Conservation (phyloP, 1,140 invertebrate species). For the Aphidius gifuensis region DNA sequence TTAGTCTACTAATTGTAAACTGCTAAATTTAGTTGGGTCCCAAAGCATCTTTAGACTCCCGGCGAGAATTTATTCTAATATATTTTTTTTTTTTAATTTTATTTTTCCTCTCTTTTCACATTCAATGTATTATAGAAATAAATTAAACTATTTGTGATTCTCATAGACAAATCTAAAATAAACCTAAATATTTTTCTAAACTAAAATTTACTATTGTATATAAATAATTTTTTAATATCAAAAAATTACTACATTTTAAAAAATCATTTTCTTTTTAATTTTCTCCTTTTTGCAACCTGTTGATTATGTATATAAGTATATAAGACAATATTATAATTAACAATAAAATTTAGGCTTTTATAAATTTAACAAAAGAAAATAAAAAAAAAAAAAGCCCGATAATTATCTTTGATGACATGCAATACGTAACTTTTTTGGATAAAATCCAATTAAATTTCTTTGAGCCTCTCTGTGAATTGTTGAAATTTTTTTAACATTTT, state of each 20-base stretch:
- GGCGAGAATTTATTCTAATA: slow-evolving; percentile 11
- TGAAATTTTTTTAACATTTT: background rate
- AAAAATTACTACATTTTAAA: no score
- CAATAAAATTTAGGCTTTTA: no score
- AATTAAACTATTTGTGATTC: background rate
- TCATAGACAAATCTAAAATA: background rate
- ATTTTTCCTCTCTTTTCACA: background rate
- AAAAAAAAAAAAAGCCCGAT: no score
- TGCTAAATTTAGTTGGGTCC: slow-evolving; percentile 30
- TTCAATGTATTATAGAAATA: background rate
- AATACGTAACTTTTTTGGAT: no score
- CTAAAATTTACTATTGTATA: no score
- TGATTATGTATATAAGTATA: no score
- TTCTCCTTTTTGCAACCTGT: no score
- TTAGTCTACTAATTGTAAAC: slow-evolving; percentile 19
- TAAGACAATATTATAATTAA: no score
- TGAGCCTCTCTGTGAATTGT: background rate
- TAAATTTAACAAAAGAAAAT: no score
- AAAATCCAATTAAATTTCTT: background rate
- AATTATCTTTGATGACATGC: no score
- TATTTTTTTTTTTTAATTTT: slow-evolving; percentile 3
- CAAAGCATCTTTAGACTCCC: slow-evolving; percentile 27
- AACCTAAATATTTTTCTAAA: background rate
- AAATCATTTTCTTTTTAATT: no score
- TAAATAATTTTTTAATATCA: no score